phyloP scores from a whole-genome alignment of 2,113 vertebrate species.

The Cryptotis parvus region DNA sequence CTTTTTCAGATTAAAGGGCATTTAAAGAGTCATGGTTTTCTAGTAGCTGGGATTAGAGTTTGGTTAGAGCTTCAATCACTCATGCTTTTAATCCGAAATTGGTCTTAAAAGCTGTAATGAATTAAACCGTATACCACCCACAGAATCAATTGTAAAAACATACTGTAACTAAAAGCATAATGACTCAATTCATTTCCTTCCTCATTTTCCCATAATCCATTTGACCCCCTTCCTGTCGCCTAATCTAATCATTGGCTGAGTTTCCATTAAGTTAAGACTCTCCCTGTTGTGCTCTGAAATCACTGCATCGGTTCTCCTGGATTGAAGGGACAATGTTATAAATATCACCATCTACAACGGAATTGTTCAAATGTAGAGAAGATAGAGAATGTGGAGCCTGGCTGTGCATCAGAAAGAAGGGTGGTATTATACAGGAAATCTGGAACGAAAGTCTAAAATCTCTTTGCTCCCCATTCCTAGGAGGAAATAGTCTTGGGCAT shows the following conservation, averaged over 20 bases:
- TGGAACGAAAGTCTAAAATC: not conserved
- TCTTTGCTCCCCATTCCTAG: not conserved
- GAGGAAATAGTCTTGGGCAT: not conserved
- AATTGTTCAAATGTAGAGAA: constrained; percentile 37
- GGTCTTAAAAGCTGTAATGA: constrained; percentile 74
- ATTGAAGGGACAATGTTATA: constrained; percentile 44
- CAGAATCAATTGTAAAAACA: constrained; percentile 74
- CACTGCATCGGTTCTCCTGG: constrained; percentile 19
- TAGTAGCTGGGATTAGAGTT: constrained; percentile 63
- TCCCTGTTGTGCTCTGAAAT: constrained; percentile 45
- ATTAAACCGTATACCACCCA: constrained; percentile 79
- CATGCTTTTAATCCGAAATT: constrained; percentile 76
- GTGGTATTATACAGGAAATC: not conserved
- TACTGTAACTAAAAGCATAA: constrained; percentile 70
- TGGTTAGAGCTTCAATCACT: constrained; percentile 50
- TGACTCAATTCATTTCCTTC: constrained; percentile 76
- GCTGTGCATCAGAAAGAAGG: not conserved
- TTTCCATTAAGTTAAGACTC: constrained; percentile 70
- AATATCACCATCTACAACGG: constrained; percentile 27
- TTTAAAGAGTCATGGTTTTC: constrained; percentile 43
- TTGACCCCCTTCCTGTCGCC: constrained; percentile 71
- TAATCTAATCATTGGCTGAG: constrained; percentile 70
- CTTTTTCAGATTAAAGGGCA: constrained; percentile 77
- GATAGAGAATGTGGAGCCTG: not conserved
- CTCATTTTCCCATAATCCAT: constrained; percentile 73